A percentile compares a stretch with the other conserved stretches of the same genome.
Conservation (phyloP, 2,113 vertebrate genomes). For the Alaudala cheleensis region DNA sequence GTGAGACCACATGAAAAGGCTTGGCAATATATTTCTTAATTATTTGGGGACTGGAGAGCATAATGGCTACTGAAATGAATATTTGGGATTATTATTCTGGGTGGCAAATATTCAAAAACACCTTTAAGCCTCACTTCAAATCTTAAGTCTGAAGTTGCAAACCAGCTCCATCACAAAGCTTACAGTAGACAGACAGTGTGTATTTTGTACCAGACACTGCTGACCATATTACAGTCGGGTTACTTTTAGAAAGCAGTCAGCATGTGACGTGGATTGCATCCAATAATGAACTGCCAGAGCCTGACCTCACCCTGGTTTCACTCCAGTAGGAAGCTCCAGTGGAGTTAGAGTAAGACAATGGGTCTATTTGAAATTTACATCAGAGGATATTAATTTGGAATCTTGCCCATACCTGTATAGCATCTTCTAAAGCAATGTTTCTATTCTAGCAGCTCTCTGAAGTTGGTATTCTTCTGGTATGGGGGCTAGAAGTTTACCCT, state of each 20-base stretch:
- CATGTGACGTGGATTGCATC: neutral
- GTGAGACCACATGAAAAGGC: neutral
- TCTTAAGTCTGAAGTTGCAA: neutral
- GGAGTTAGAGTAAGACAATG: constrained; percentile 1
- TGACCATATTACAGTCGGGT: neutral
- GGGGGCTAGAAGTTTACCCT: neutral
- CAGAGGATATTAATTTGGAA: constrained; percentile 37
- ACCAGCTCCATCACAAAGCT: neutral
- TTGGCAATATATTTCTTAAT: neutral
- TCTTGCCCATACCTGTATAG: neutral
- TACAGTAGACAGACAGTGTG: neutral
- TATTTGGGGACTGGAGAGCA: neutral
- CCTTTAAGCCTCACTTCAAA: neutral
- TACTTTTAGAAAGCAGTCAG: constrained; percentile 29
- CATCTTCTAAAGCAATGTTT: neutral
- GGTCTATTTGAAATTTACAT: neutral
- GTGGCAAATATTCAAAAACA: neutral
- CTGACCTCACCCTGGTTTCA: constrained; percentile 30
- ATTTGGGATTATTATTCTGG: neutral
- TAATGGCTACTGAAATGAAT: neutral
- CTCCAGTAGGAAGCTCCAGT: constrained; percentile 22
- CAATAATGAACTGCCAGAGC: neutral
- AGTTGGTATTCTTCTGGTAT: neutral
- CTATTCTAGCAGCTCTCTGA: neutral
- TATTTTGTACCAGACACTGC: neutral